These are phyloP conservation scores for Heliocidaris tuberculata DNA, from an alignment of 35 echinoderm and acorn worm species.

Conservation along the genomic window DNA sequence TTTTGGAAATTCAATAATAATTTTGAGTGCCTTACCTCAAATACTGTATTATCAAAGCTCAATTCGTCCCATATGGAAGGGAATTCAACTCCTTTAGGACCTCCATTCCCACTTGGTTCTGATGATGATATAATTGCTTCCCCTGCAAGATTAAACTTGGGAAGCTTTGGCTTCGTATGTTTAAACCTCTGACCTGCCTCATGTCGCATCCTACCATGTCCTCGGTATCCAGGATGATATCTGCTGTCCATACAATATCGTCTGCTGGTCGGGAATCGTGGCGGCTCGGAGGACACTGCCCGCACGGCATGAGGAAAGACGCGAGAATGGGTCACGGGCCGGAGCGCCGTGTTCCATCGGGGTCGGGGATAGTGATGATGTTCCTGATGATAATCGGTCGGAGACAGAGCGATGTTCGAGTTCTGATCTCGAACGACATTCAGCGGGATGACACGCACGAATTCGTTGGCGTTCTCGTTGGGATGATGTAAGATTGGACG, in stretches of 20 bases:
- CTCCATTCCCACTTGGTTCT: constrained; percentile 23
- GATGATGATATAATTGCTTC: constrained; percentile 24
- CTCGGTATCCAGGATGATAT: neutral
- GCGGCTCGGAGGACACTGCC: neutral
- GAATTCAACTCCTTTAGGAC: neutral
- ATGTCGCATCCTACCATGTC: neutral
- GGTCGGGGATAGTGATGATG: neutral
- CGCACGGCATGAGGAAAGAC: neutral
- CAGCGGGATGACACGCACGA: constrained; percentile 18
- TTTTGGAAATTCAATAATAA: neutral
- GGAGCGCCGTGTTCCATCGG: neutral
- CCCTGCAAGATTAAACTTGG: constrained; percentile 40
- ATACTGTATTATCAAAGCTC: constrained; percentile 40
- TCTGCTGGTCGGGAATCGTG: constrained; percentile 8
- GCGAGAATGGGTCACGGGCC: neutral
- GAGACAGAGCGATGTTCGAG: constrained; percentile 20
- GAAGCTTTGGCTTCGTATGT: neutral
- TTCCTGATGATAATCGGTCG: neutral
- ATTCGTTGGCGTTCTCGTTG: constrained; percentile 14
- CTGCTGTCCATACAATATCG: neutral
- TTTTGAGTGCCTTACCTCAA: constrained; percentile 15
- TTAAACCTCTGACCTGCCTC: neutral
- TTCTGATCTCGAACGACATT: constrained; percentile 26
- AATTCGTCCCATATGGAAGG: constrained; percentile 13
- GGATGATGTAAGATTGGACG: constrained; percentile 5